A percentile compares a stretch with the other conserved stretches of the same genome.
These are phyloP conservation scores for Drosophila merina DNA, from an alignment of 2,888 invertebrate genomes.

Conservation along the genomic window DNA sequence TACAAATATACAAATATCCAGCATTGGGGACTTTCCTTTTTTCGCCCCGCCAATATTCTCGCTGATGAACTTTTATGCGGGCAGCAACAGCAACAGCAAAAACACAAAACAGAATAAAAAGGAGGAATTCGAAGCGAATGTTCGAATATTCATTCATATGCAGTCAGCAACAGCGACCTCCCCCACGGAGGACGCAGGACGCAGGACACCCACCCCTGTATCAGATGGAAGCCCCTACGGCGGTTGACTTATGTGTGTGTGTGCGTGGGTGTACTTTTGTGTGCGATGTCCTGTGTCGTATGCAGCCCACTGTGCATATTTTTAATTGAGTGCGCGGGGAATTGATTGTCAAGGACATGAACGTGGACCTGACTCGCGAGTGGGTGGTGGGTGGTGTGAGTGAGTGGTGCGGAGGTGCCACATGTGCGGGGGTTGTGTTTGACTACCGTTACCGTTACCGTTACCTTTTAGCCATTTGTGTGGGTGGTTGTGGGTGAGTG, in stretches of 20 bases:
- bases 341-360: slow-evolving; percentile 78
- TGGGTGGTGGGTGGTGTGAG: slow-evolving; percentile 9
- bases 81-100: slow-evolving; percentile 40
- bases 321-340: slow-evolving; percentile 79
- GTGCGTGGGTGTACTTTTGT: slow-evolving; percentile 5
- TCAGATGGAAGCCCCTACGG: slow-evolving; percentile 58
- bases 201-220: slow-evolving; percentile 8
- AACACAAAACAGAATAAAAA: slow-evolving; percentile 40
- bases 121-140: slow-evolving; percentile 48
- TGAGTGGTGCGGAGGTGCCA: slow-evolving; percentile 23
- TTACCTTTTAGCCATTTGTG: slow-evolving; percentile 74
- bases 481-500: slow-evolving; percentile 35
- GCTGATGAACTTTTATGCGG: slow-evolving; percentile 76
- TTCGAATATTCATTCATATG: slow-evolving; percentile 78
- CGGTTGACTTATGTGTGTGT: slow-evolving; percentile 62
- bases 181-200: slow-evolving; percentile 36
- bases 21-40: slow-evolving; percentile 63
- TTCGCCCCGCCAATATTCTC: slow-evolving; percentile 66
- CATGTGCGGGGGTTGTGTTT: slow-evolving; percentile 61
- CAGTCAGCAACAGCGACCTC: slow-evolving; percentile 60
- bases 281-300: slow-evolving; percentile 38
- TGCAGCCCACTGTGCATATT: slow-evolving; percentile 73
- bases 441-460: slow-evolving; percentile 64
- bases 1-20: slow-evolving; percentile 34
- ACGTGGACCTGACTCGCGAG: slow-evolving; percentile 63